phyloP scores from a whole-genome alignment of 2,797 vertebrate genomes.

The Epinephelus malabaricus region DNA sequence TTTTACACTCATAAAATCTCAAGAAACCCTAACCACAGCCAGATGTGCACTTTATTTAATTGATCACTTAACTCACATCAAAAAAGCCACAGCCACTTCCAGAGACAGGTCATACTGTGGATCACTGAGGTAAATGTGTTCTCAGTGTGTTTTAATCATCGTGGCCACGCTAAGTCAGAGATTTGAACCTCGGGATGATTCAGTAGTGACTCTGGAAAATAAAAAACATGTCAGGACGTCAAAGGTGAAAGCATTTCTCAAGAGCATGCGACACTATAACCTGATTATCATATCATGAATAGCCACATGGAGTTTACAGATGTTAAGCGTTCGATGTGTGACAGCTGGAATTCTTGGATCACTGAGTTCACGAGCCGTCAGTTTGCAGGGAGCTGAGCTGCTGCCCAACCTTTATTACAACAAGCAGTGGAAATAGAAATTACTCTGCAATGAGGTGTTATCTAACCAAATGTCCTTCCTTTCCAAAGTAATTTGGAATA shows the following conservation, averaged over 20 bases:
- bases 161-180: constrained; percentile 39
- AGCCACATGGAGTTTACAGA: neutral
- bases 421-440: constrained; percentile 15
- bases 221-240: neutral
- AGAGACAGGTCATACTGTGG: constrained; percentile 45
- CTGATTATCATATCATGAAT: neutral
- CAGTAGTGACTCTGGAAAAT: neutral
- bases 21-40: constrained; percentile 43
- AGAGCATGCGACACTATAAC: neutral
- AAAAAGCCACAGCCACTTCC: constrained; percentile 47
- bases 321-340: neutral
- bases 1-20: constrained; percentile 48
- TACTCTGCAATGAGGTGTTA: neutral
- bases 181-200: constrained; percentile 9
- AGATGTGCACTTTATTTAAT: constrained; percentile 61
- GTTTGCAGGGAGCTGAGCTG: neutral
- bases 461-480: neutral
- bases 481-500: neutral
- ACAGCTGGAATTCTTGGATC: neutral
- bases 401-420: neutral
- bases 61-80: constrained; percentile 34
- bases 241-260: neutral
- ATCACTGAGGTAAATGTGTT: constrained; percentile 52
- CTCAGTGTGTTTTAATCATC: constrained; percentile 34
- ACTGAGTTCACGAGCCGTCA: neutral